Percentiles rank a stretch among this genome's conserved stretches.
phyloP scores from a whole-genome alignment of 2,797 vertebrate species.

The Phalanger gymnotis region DNA sequence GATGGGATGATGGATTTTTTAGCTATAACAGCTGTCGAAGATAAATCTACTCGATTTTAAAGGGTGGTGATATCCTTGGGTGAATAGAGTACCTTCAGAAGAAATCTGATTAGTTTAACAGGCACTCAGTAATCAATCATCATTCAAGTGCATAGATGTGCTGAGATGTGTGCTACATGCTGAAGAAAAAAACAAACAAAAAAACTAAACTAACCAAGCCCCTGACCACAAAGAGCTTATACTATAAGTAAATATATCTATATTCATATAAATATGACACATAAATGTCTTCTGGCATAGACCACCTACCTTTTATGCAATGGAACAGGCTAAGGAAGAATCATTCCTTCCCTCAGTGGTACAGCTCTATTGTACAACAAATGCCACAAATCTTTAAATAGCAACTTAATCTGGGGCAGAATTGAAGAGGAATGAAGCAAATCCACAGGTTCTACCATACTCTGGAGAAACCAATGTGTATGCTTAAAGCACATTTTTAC shows the following conservation, averaged over 20 bases:
- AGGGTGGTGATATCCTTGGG: not conserved
- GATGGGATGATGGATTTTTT: not conserved
- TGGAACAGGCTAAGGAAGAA: conserved; percentile 7
- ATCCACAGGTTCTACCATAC: conserved; percentile 20
- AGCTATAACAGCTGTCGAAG: not conserved
- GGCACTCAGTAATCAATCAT: not conserved
- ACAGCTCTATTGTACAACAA: conserved; percentile 7
- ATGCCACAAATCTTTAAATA: conserved; percentile 62
- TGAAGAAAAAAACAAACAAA: not conserved
- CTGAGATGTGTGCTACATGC: not conserved
- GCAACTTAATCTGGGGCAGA: conserved; percentile 54
- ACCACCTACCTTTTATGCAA: not conserved
- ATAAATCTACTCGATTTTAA: not conserved
- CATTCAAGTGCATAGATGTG: not conserved
- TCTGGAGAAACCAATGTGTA: conserved; percentile 61
- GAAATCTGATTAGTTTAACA: no score
- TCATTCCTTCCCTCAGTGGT: not conserved
- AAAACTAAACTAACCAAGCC: not conserved
- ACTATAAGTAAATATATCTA: not conserved
- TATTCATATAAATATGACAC: not conserved
- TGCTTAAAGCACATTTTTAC: conserved; percentile 62
- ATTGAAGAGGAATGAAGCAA: conserved; percentile 50
- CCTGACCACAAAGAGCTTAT: not conserved
- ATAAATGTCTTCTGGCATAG: not conserved
- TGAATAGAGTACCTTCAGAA: no score